Evolutionary conservation across 2,113 vertebrate genomes (phyloP).

Genomic region (Eudyptes chrysolophus): DNA sequence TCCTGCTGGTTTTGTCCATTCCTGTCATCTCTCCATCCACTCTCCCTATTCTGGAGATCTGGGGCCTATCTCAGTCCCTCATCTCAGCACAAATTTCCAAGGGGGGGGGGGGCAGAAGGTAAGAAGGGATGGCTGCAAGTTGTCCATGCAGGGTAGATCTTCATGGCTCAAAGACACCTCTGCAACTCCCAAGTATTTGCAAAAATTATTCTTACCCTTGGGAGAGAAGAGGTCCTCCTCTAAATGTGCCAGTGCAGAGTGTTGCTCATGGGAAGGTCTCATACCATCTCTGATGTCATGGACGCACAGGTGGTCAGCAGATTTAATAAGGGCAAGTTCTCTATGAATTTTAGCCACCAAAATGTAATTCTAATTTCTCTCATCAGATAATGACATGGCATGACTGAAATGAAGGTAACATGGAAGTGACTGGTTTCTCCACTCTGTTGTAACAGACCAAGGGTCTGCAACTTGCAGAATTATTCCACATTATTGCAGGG

Average conservation of each 20-base stretch:
- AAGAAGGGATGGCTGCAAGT: neutral
- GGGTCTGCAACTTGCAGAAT: neutral
- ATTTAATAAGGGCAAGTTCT: neutral
- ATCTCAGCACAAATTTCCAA: neutral
- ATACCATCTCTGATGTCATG: neutral
- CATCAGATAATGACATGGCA: neutral
- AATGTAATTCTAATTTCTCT: neutral
- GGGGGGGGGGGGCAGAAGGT: neutral
- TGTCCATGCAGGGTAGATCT: neutral
- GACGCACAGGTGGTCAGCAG: neutral
- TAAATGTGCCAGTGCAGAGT: neutral
- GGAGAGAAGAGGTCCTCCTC: neutral
- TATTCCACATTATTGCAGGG: neutral
- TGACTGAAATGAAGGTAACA: neutral
- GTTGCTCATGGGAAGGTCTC: neutral
- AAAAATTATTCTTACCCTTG: neutral
- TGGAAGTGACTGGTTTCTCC: accelerated
- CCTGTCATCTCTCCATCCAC: neutral
- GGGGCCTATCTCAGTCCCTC: neutral
- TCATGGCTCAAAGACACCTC: neutral
- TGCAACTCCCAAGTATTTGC: neutral
- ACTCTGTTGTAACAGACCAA: no score
- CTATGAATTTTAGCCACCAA: neutral
- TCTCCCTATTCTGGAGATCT: neutral
- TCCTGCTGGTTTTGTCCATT: neutral